Base-by-base conservation (phyloP, 2,888 invertebrate genomes). In the Phorcus lineatus region DNA sequence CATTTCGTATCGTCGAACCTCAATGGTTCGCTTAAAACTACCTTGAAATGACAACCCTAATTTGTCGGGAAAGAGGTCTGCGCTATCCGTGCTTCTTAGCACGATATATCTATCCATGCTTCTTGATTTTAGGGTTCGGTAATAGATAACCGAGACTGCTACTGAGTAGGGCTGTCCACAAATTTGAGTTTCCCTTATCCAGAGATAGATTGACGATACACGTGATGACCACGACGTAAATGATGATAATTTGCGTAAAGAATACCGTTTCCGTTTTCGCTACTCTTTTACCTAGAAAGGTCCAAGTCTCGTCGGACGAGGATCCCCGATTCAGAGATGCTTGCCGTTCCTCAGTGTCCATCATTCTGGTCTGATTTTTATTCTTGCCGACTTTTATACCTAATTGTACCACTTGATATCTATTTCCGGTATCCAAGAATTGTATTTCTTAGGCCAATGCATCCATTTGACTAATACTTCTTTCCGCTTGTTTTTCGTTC, bases 371-470 rank as follows among this genome's bases (percentile, higher is more conserved):
- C 31, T 0, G 17, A 2, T 40, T 11, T 17, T 28, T 2, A 19
- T 1, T 19, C n/a, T 16, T 4, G 17, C 0, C 47, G 4, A 17
- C 22, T 19, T 17, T 66, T 66, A 66, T 66, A 66, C 22, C 11
- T 47, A 7, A 11, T 52, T 22, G 28, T 79, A 81, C 6, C 79
- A n/a, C 24, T 66, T 79, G 31, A 83, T 79, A 24, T 81, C 74
- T 6, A 19, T 62, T 75, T 81, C 81, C 7, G 77, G 75, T 24
- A 82, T 80, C 80, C 82, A 82, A 3, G 54, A 54, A 47, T 84
- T 81, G 53, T 83, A 84, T 28, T 84, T 84, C 40, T 82, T 80
- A 0, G 83, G 82, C 83, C 84, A 84, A 52, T 83, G 84, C 53
- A 84, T 74, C 84, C 84, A 84, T 0, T 80, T 57, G 3, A 83